Base-by-base conservation (phyloP, 2,888 invertebrate genomes). In the Ptilodon capucinus region DNA sequence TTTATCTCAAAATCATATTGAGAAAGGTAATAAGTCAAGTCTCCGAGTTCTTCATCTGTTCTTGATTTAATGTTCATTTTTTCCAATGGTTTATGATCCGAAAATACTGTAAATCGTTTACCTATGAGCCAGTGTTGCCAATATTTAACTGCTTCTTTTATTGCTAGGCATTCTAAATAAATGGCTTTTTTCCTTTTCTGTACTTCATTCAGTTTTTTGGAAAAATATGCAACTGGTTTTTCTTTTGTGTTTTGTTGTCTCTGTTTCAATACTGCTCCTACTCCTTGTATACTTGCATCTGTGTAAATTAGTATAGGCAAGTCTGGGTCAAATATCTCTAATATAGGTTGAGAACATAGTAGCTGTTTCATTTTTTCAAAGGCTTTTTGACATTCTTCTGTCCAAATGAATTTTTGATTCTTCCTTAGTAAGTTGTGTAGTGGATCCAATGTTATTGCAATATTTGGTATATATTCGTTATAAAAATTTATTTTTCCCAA, bases 401-500 rank as follows among this genome's bases (percentile, higher is more conserved):
- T 42, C 58, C 58, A 54, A 45, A 38, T 38, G 16, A 42, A 42
- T 42, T 21, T 35, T 42, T 35, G 23, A 23, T 23, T 16, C 9
- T 43, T 43, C 17, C 42, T 21, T 19, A 43, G 17, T n/a, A 43
- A 17, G 13, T 43, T 43, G 13, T 36, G 42, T 35, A 43, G 17
- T 16, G 42, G 35, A 19, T 43, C 42, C 8, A 36, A 38, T 40
- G 49, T 57, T 2, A 63, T 57, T 54, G 63, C 32, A 19, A 30
- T 55, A 7, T 57, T 50, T 42, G 59, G 63, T 17, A 64, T 19
- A 48, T 54, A 65, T 43, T 64, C 42, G 23, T 46, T 17, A 42
- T 67, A 60, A 35, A 65, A 65, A 43, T 57, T 60, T 25, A 60
- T 51, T 51, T 64, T 69, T 14, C 60, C 64, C 17, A 56, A 14